Conservation (phyloP, 1,140 invertebrate genomes). For the Pteromalus puparum region DNA sequence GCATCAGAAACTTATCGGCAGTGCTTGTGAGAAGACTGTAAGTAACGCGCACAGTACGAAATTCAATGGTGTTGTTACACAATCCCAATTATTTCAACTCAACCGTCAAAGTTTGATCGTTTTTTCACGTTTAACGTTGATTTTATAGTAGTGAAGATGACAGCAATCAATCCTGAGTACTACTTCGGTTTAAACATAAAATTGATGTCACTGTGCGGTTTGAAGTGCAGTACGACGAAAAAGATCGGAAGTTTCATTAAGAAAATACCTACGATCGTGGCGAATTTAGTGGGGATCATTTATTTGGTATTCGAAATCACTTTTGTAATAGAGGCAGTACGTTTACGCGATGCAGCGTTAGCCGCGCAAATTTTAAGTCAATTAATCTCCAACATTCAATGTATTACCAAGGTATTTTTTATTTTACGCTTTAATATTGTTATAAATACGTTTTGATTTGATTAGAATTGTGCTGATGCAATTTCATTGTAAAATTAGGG, state of each 20-base stretch:
- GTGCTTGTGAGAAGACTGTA: no score
- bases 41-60: no score
- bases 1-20: no score
- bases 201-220: neutral
- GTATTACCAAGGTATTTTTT: neutral
- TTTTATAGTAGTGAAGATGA: neutral
- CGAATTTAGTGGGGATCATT: neutral
- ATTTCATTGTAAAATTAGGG: constrained; percentile 1
- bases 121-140: neutral
- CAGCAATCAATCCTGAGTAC: neutral
- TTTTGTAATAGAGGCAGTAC: neutral
- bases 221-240: neutral
- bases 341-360: neutral
- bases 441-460: neutral
- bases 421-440: neutral
- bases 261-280: neutral
- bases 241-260: neutral
- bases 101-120: no score
- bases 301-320: neutral
- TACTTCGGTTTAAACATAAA: neutral
- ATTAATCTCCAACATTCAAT: neutral
- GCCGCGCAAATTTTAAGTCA: neutral
- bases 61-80: no score
- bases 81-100: no score
- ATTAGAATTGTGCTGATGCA: neutral